Percentiles rank a stretch among this genome's conserved stretches.
Conservation (phyloP, 92 coral and sea anemone genomes). For the Galaxea fascicularis region DNA sequence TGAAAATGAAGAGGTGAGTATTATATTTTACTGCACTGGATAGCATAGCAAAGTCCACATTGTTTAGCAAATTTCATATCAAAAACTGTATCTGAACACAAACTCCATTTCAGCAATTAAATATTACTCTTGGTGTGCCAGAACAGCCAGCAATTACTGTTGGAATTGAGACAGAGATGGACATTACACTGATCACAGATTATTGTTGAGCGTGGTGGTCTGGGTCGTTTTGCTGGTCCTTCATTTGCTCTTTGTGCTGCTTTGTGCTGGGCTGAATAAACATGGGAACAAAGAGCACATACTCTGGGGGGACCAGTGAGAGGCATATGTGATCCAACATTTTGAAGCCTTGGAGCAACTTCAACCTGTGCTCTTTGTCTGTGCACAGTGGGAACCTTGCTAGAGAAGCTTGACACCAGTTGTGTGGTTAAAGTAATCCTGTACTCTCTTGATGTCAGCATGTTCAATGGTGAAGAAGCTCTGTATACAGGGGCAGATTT, state of each 20-base stretch:
- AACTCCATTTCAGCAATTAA: neutral
- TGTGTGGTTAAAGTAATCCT: neutral
- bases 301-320: neutral
- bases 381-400: neutral
- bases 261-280: neutral
- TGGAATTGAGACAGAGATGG: slow-evolving; percentile 1
- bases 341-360: neutral
- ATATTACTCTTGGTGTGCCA: neutral
- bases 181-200: too few species aligned
- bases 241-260: neutral
- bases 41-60: neutral
- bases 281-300: neutral
- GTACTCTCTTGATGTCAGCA: too few species aligned
- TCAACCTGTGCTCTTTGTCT: neutral
- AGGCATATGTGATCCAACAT: neutral
- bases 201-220: neutral
- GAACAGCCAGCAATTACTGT: neutral
- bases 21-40: too few species aligned
- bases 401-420: neutral
- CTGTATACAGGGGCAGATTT: too few species aligned
- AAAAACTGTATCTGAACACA: neutral
- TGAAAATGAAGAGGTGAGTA: too few species aligned
- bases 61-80: neutral
- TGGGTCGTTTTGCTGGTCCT: neutral
- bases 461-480: too few species aligned